These are phyloP conservation scores for human DNA, from an alignment of 2,113 vertebrate genomes.

Conservation along the genomic window DNA sequence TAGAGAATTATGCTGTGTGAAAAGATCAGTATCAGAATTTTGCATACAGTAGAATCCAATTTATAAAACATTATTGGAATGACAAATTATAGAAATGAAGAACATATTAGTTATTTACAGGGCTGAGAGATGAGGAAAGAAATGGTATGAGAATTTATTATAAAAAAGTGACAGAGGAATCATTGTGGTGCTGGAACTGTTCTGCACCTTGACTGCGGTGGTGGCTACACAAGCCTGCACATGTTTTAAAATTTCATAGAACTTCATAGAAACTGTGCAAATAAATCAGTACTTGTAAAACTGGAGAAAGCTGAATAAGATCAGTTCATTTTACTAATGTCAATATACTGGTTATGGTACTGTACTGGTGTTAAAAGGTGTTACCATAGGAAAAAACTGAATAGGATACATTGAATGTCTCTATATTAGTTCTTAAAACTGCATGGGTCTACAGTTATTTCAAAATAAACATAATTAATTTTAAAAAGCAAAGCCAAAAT, in stretches of 20 bases:
- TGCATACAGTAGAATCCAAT: not conserved
- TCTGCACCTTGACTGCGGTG: not conserved
- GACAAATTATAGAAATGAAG: not conserved
- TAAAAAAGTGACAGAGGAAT: not conserved
- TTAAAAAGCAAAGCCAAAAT: not conserved
- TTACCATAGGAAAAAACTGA: not conserved
- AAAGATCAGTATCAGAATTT: not conserved
- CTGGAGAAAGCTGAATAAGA: not conserved
- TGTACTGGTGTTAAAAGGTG: not conserved
- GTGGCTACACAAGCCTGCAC: not conserved
- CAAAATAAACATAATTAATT: not conserved
- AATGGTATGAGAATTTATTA: too few relatives aligned
- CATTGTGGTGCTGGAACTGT: not conserved
- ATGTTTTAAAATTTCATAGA: not conserved
- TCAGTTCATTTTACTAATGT: not conserved
- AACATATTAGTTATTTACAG: not conserved
- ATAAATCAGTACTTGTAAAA: not conserved
- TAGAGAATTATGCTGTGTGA: not conserved
- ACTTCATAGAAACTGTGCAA: not conserved
- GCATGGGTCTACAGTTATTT: not conserved
- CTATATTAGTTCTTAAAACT: not conserved
- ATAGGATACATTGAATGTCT: not conserved
- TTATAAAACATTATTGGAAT: not conserved
- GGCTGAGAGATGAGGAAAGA: not conserved
- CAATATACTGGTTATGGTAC: not conserved